Evolutionary conservation across 92 coral and sea anemone species (phyloP), one percentile per base, ranked within the genome.

Genomic region (Virgularia gustaviana): DNA sequence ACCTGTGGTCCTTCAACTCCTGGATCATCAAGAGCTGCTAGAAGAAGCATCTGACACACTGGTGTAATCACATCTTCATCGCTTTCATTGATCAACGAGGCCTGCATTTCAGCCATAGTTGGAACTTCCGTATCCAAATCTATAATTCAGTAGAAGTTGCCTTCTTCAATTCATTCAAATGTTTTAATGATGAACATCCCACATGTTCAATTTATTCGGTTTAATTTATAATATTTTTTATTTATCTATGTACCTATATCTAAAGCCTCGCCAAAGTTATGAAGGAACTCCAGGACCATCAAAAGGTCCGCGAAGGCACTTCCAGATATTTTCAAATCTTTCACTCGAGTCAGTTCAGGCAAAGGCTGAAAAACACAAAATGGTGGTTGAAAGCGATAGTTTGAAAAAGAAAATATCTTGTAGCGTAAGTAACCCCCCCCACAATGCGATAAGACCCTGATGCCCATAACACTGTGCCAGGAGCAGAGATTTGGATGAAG

Each of bases 1-100:
- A 91, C 97, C 83, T 82, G 70, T 10, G 96, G 97, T 25, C 97
- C 96, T 35, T 91, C 92, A 24, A 87, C 91, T 34, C 97, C 97
- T 29, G 97, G 97, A 44, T 91, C 97, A 43, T 81, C 85, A 12
- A 91, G 52, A 49, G 97, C 97, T 31, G 90, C 90, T 12, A 70
- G 55, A 23, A 91, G 78, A 67, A 91, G 80, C 9, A 76, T 76
- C 65, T 91, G 96, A 58, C 97, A 89, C 10, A 91, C 65, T 15
- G 97, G 97, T 30, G 88, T 73, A 15, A 91, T 79, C 0, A 84
- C 96, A 70, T 91, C 90, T 37, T 91, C 97, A 71, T 84, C 85
- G 79, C 85, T 79, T 63, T 91, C 90, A 67, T 85, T 88, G 55
- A 91, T 44, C 35, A 91, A 74, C 3, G 96, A 91, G 0, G 88